phyloP scores from a whole-genome alignment of 1,140 invertebrate genomes.

The Pogonognathellus flavescens region DNA sequence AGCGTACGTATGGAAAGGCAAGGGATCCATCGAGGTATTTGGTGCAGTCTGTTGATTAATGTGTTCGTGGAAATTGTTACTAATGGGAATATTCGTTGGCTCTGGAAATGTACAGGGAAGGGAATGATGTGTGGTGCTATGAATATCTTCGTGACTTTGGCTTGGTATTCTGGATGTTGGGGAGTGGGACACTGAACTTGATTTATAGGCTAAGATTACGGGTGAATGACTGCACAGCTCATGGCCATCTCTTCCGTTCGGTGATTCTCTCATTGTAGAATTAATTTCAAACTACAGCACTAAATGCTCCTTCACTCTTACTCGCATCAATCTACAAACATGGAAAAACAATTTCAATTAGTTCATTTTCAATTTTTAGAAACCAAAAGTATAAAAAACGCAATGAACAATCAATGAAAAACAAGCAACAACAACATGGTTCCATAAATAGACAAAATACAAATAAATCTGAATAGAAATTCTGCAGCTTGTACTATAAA shows the following conservation, averaged over 20 bases:
- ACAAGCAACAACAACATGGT: too few species aligned
- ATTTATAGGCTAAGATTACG: constrained; percentile 3
- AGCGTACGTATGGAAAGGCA: constrained; percentile 9
- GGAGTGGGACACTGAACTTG: constrained; percentile 28
- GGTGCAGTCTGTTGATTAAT: constrained; percentile 35
- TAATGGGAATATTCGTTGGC: background rate
- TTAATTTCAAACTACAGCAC: background rate
- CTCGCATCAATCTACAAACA: background rate
- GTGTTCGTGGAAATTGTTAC: constrained; percentile 12
- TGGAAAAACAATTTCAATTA: background rate
- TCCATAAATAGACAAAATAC: too few species aligned
- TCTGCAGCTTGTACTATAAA: too few species aligned
- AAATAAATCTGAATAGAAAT: too few species aligned
- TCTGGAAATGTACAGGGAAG: constrained; percentile 14
- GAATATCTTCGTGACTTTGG: constrained; percentile 39
- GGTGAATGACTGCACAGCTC: background rate
- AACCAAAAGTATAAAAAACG: too few species aligned
- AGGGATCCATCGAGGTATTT: constrained; percentile 35
- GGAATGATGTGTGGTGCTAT: background rate
- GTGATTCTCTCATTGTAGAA: constrained; percentile 15
- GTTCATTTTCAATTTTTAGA: too few species aligned
- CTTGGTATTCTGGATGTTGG: background rate
- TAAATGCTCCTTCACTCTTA: background rate
- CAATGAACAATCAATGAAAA: too few species aligned
- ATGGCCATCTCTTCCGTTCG: constrained; percentile 15